Evolutionary conservation across 2,113 vertebrate genomes (phyloP).

Genomic region (Meriones unguiculatus): DNA sequence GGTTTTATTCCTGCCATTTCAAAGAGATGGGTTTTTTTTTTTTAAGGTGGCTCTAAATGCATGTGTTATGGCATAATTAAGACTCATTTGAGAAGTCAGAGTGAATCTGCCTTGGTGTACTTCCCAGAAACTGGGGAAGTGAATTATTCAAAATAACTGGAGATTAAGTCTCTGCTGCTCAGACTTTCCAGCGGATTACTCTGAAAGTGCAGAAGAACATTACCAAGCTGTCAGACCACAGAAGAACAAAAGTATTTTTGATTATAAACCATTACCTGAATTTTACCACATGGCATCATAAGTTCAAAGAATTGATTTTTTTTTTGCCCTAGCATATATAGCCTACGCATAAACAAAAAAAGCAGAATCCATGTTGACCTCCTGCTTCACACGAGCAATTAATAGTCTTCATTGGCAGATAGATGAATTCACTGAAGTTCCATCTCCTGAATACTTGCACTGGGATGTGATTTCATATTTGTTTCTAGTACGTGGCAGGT

Average conservation of each 20-base stretch:
- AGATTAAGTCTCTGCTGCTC: constrained; percentile 11
- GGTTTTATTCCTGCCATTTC: constrained; percentile 13
- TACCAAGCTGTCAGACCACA: constrained; percentile 27
- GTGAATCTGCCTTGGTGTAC: constrained; percentile 34
- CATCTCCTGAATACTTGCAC: neutral
- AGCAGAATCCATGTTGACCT: neutral
- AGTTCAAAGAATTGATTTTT: constrained; percentile 31
- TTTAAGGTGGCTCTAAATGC: constrained; percentile 29
- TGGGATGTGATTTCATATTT: constrained; percentile 7
- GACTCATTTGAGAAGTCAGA: constrained; percentile 49
- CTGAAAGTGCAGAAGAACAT: constrained; percentile 30
- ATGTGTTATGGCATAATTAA: constrained; percentile 40
- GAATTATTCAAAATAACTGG: constrained; percentile 30
- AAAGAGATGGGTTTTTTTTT: neutral
- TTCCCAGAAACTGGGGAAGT: constrained; percentile 53
- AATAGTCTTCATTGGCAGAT: neutral
- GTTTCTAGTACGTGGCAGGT: neutral
- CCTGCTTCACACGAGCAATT: neutral
- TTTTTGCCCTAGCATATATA: neutral
- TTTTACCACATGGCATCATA: neutral
- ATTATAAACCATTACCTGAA: constrained; percentile 31
- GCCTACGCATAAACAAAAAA: neutral
- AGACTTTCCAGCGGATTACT: neutral
- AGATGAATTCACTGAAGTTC: neutral
- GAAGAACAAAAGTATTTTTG: constrained; percentile 52